Evolutionary conservation across 2,113 vertebrate genomes (phyloP).

Genomic region (Silurus glanis): DNA sequence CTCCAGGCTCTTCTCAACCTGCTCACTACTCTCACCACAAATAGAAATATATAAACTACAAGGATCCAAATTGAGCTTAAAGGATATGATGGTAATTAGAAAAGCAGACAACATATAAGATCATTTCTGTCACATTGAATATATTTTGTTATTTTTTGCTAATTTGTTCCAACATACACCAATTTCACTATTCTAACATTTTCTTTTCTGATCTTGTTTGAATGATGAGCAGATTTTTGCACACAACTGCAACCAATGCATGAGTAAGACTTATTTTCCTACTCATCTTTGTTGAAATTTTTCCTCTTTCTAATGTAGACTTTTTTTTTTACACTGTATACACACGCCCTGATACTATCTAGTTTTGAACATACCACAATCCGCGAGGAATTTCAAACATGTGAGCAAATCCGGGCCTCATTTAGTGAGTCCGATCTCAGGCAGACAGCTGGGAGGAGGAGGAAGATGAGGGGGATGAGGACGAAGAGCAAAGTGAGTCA

Average conservation of each 20-base stretch:
- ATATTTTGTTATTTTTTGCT: background rate
- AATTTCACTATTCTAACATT: background rate
- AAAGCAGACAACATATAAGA: background rate
- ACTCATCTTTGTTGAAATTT: background rate
- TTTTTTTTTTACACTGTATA: background rate
- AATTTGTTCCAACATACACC: background rate
- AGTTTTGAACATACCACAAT: conserved; percentile 24
- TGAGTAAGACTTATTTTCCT: background rate
- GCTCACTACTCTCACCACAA: no score
- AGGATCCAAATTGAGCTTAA: background rate
- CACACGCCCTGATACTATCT: background rate
- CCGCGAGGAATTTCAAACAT: conserved; percentile 45
- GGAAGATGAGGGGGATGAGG: background rate
- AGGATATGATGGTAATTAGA: background rate
- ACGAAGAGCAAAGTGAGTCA: conserved; percentile 17
- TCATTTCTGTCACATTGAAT: background rate
- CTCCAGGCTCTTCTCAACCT: no score
- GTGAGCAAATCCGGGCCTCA: conserved; percentile 36
- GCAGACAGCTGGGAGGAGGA: conserved; percentile 15
- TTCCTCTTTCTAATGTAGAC: background rate
- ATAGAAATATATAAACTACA: background rate
- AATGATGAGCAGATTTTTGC: background rate
- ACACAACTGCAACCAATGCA: background rate
- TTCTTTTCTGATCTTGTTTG: background rate
- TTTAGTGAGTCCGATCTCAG: conserved; percentile 38